These are phyloP conservation scores for Pavo muticus DNA, from an alignment of 2,113 vertebrate genomes.

Conservation along the genomic window DNA sequence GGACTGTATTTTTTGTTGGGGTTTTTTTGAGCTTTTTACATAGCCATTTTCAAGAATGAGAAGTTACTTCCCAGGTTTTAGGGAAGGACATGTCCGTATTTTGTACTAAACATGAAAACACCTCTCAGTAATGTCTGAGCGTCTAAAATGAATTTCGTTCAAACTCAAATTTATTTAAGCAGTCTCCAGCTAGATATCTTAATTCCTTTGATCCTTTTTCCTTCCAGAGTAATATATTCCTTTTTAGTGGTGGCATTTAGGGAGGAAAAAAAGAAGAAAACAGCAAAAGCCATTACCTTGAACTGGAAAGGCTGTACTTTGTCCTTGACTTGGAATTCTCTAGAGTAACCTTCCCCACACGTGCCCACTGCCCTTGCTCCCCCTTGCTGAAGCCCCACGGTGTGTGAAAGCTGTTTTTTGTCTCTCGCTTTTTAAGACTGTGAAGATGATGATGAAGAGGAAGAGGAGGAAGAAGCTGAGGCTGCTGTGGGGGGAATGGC, in stretches of 20 bases:
- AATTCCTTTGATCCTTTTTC: neutral
- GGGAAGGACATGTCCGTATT: neutral
- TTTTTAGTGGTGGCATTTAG: slow-evolving; percentile 5
- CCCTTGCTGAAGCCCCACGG: neutral
- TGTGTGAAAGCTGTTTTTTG: neutral
- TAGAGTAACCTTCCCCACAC: neutral
- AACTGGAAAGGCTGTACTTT: neutral
- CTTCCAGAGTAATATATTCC: neutral
- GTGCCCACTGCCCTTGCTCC: fast-evolving
- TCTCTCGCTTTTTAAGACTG: slow-evolving; percentile 54
- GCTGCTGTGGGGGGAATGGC: neutral
- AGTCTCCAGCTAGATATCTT: neutral
- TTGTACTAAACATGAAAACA: neutral
- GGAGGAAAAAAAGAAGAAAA: neutral
- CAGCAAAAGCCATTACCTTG: neutral
- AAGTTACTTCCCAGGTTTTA: neutral
- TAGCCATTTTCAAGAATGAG: neutral
- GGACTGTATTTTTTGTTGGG: neutral
- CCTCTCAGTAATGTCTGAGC: neutral
- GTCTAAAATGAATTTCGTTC: neutral
- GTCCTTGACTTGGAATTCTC: neutral
- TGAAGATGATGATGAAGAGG: slow-evolving; percentile 52
- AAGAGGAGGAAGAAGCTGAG: slow-evolving; percentile 49
- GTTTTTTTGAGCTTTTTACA: neutral
- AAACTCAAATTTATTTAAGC: neutral